These are phyloP conservation scores for Metalampra italica DNA, from an alignment of 2,888 invertebrate genomes.

Conservation along the genomic window DNA sequence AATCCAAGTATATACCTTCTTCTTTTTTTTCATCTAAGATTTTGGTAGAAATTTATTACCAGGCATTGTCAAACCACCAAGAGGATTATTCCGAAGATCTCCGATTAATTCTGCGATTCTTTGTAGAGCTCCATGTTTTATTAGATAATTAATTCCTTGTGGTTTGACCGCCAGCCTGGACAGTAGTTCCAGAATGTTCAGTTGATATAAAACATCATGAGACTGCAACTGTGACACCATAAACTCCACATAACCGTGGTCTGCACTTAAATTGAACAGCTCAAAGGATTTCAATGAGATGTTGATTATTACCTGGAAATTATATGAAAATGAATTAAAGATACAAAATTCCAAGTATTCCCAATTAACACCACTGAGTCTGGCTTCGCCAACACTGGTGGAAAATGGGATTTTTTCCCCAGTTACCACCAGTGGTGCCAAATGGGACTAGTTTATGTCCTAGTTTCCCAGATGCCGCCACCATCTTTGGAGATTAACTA, in stretches of 20 bases:
- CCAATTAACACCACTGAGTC: no score
- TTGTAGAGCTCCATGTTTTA: conserved; percentile 81
- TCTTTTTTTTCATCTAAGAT: no score
- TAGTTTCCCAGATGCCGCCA: no score
- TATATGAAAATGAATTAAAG: not conserved
- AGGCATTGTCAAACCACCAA: conserved; percentile 83
- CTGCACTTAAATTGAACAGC: conserved; percentile 78
- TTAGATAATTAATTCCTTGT: conserved; percentile 86
- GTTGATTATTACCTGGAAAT: conserved; percentile 79
- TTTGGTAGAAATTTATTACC: conserved; percentile 55
- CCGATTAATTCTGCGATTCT: conserved; percentile 81
- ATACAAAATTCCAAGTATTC: no score
- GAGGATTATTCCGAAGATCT: conserved; percentile 78
- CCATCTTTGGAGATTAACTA: no score
- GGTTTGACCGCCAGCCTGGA: conserved; percentile 83
- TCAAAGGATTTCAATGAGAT: conserved; percentile 80
- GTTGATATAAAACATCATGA: conserved; percentile 86
- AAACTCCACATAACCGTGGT: conserved; percentile 81
- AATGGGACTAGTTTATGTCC: no score
- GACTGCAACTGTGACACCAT: conserved; percentile 83
- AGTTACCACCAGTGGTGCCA: no score
- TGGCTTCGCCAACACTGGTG: no score
- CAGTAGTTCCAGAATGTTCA: conserved; percentile 89
- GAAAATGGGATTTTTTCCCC: no score
- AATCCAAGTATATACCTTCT: no score